A percentile compares a stretch with the other conserved stretches of the same genome.
These are phyloP conservation scores for Arbacia lixula DNA, from an alignment of 53 echinoderm and acorn worm genomes.

Conservation along the genomic window DNA sequence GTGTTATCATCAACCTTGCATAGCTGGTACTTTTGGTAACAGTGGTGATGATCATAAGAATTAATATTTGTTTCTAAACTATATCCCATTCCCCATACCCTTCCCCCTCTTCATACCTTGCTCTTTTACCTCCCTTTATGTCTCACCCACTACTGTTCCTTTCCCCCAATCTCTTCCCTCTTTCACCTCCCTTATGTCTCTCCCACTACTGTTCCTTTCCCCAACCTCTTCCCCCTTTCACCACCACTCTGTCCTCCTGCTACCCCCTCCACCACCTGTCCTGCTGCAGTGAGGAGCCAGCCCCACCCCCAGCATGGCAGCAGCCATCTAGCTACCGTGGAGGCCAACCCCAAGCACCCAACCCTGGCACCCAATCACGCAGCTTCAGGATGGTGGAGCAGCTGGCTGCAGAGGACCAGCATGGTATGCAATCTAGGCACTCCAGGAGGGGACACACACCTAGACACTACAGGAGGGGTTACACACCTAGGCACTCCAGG, in stretches of 20 bases:
- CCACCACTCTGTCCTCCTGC: neutral
- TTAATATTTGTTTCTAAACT: too few relatives aligned
- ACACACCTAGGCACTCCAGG: too few relatives aligned
- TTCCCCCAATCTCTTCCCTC: neutral
- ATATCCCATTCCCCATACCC: too few relatives aligned
- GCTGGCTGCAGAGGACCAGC: conserved; percentile 57
- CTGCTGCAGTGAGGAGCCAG: conserved; percentile 38
- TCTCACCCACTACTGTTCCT: too few relatives aligned
- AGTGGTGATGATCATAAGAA: too few relatives aligned
- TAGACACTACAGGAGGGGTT: too few relatives aligned
- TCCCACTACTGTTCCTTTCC: neutral
- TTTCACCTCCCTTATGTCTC: neutral
- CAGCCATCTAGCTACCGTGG: conserved; percentile 43
- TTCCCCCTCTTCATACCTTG: too few relatives aligned
- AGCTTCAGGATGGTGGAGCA: conserved; percentile 89
- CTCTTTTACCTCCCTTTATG: too few relatives aligned
- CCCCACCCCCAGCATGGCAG: conserved; percentile 59
- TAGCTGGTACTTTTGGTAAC: too few relatives aligned
- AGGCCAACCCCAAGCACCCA: conserved; percentile 26
- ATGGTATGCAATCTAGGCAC: neutral
- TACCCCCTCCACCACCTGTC: neutral
- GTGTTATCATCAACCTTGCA: too few relatives aligned
- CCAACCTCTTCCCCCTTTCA: neutral
- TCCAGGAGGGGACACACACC: too few relatives aligned
- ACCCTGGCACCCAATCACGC: conserved; percentile 80